Evolutionary conservation across 2,797 vertebrate genomes (phyloP), one percentile per base, ranked within the genome.

Genomic region (Micromesistius poutassou): DNA sequence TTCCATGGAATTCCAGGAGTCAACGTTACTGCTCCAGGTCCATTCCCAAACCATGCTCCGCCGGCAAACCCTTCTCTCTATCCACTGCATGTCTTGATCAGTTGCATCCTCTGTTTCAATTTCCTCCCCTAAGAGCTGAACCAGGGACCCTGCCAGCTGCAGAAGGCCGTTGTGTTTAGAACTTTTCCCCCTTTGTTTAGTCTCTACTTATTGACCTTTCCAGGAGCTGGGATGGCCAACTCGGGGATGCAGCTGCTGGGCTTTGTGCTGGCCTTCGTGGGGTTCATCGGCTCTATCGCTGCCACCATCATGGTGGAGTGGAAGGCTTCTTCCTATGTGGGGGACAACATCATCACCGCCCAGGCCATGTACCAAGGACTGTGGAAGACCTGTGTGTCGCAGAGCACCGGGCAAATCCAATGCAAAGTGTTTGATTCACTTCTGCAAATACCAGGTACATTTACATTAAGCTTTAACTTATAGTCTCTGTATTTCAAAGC

Each of bases 351-450:
- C 33, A 95, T 99, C 76, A 98, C 96, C 0, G 96, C 97, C 13
- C 97, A 97, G 89, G 95, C 97, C 0, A 86, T 98, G 87, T 98
- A 95, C 40, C 96, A 98, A 82, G 97, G 98, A 16, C 94, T 99
- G 28, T 99, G 98, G 97, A 96, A 95, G 94, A 91, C 91, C 76
- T 99, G 98, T 55, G 93, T 83, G 0, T 90, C 87, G 14, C 97
- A 99, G 93, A 98, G 97, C 88, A 99, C 98, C 0, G 97, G 98
- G 1, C 97, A 98, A 83, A 83, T 98, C 81, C 98, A 99, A 83
- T 99, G 98, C 91, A 99, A 99, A 92, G 91, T 94, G 40, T 98
- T 92, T 10, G 97, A 98, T 85, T 98, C 98, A 14, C 88, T 99
- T 73, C 95, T 99, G 33, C 95, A 97, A 22, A 85, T 98, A 1